Evolutionary conservation across 64 coral and sea anemone species (phyloP), one percentile per base, ranked within the genome.

Genomic region (Porites australiensis): DNA sequence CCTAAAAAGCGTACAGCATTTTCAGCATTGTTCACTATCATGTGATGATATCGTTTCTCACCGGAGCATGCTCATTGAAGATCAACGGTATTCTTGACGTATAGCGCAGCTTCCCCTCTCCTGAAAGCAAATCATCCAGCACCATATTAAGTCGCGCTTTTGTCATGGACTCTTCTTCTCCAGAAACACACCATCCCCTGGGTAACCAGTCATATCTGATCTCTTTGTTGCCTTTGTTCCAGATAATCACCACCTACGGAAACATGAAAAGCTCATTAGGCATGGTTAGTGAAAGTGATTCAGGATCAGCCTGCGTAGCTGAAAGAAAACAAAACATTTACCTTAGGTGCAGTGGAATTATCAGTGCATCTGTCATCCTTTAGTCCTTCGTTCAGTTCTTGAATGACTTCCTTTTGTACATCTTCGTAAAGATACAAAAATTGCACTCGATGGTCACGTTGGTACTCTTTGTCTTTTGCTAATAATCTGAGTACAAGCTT

Each of bases 401-500:
- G 18, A 5, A 87, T 50, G 27, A 92, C 61, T 16, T 46, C 65
- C 53, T 77, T 62, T 53, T 99, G 98, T 13, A 96, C 91, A 27
- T 94, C 92, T 85, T 93, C 84, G 51, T 96, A 86, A 1, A 99
- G 44, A 74, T 99, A 99, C 9, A 83, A 76, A 83, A 99, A 99
- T 21, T 88, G 82, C 6, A 96, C 77, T 72, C 92, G 77, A 51
- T 94, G 58, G 45, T 68, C 58, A 27, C 48, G 48, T 20, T 54
- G 76, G 78, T 77, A 96, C 4, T 15, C 58, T 8, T 66, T 77
- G 44, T 91, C 77, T 23, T 87, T 91, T 58, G 75, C 93, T 43
- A 94, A 12, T 69, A 64, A 15, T 58, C 83, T 74, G 45, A 95
- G 80, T 22, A 72, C n/a, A 49, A 81, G 77, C 50, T 91, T 93